These are phyloP conservation scores for Solea senegalensis DNA, from an alignment of 2,113 vertebrate genomes.

Conservation along the genomic window DNA sequence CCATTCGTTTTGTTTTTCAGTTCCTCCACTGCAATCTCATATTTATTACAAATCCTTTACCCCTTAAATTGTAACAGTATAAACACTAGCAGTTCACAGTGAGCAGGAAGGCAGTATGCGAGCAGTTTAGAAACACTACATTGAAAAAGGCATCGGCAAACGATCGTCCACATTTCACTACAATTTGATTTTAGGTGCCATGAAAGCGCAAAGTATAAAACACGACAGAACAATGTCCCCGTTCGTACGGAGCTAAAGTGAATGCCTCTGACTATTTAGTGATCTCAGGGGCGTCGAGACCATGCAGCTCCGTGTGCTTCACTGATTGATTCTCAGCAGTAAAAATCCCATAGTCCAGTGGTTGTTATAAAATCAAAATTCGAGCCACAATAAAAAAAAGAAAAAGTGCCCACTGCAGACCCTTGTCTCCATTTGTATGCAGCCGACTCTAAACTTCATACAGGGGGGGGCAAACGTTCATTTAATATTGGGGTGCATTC, in stretches of 20 bases:
- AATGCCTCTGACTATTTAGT: constrained; percentile 42
- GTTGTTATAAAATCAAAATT: constrained; percentile 43
- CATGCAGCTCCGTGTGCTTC: constrained; percentile 1
- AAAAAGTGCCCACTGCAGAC: constrained; percentile 6
- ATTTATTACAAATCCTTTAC: background rate
- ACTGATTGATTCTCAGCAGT: constrained; percentile 43
- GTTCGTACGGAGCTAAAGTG: constrained; percentile 40
- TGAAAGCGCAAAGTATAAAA: constrained; percentile 24
- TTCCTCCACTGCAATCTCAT: too few relatives aligned
- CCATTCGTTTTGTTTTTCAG: too few relatives aligned
- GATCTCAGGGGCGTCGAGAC: constrained; percentile 32
- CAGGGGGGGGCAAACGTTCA: constrained; percentile 45
- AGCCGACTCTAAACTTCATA: constrained; percentile 24
- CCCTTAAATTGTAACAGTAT: background rate
- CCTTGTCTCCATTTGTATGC: background rate
- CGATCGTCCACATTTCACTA: background rate
- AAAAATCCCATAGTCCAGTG: constrained; percentile 36
- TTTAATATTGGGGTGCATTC: constrained; percentile 31
- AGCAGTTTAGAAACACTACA: background rate
- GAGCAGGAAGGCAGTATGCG: constrained; percentile 4
- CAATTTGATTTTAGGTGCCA: constrained; percentile 24
- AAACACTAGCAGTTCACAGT: background rate
- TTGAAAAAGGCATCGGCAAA: too few relatives aligned
- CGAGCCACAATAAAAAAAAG: constrained; percentile 20
- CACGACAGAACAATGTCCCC: constrained; percentile 10